A percentile compares a stretch with the other conserved stretches of the same genome.
Conservation (phyloP, 2,797 vertebrate genomes). For the Ctenosaura bakeri region DNA sequence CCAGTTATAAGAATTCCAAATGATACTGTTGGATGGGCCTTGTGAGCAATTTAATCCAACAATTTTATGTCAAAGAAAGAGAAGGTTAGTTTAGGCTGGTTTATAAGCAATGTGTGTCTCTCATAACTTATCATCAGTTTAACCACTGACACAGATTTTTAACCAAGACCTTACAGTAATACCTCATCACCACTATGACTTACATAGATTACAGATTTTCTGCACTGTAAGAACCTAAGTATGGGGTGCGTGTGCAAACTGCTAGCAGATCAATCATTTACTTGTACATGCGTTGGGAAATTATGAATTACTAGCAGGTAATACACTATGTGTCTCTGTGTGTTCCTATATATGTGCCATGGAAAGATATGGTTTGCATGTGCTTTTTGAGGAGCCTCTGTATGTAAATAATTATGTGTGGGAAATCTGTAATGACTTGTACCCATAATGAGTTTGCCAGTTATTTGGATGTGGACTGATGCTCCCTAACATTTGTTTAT, state of each 20-base stretch:
- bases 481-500: too few relatives aligned
- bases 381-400: not conserved
- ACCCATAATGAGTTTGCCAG: too few relatives aligned
- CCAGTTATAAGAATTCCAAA: slow-evolving; percentile 38
- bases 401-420: too few relatives aligned
- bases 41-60: not conserved
- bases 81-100: slow-evolving; percentile 70
- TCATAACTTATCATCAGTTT: slow-evolving; percentile 51
- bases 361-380: not conserved
- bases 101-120: slow-evolving; percentile 61
- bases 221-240: not conserved
- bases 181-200: not conserved
- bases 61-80: slow-evolving; percentile 57
- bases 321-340: not conserved
- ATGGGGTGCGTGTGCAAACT: not conserved
- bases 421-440: not conserved
- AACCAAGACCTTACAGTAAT: not conserved
- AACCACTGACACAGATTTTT: rapidly evolving
- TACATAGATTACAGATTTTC: not conserved
- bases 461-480: not conserved
- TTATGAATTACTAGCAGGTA: not conserved
- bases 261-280: not conserved
- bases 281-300: not conserved
- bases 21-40: not conserved
- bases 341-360: too few relatives aligned